Conservation (phyloP, 2,797 vertebrate species). For the Hydrophis major region DNA sequence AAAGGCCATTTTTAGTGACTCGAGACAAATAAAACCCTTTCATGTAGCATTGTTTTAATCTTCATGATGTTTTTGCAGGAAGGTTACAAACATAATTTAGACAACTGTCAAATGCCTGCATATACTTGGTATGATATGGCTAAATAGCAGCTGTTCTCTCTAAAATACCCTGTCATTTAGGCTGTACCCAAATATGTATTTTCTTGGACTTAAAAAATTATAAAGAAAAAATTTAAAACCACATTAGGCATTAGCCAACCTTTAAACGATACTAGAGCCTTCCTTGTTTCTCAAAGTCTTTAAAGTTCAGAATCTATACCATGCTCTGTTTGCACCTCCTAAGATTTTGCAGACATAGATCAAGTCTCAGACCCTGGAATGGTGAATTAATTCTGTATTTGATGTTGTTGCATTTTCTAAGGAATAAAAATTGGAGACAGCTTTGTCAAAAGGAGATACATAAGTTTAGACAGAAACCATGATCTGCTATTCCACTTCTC, state of each 20-base stretch:
- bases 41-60: slow-evolving; percentile 60
- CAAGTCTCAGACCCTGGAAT: not conserved
- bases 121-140: not conserved
- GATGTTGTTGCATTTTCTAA: not conserved
- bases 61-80: slow-evolving; percentile 63
- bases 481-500: slow-evolving; percentile 15
- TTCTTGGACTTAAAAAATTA: not conserved
- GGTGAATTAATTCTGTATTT: not conserved
- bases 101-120: not conserved
- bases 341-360: not conserved
- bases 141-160: slow-evolving; percentile 25
- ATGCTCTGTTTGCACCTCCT: not conserved
- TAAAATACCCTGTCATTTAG: not conserved
- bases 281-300: slow-evolving; percentile 38
- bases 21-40: slow-evolving; percentile 54
- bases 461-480: no score
- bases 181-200: not conserved
- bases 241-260: not conserved
- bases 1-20: slow-evolving; percentile 58
- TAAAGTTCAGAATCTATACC: not conserved
- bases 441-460: not conserved
- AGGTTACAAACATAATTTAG: slow-evolving; percentile 44
- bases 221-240: not conserved
- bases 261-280: not conserved
- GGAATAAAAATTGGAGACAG: not conserved